Evolutionary conservation across 2,888 invertebrate species (phyloP).

Genomic region (Phaedon cochleariae): DNA sequence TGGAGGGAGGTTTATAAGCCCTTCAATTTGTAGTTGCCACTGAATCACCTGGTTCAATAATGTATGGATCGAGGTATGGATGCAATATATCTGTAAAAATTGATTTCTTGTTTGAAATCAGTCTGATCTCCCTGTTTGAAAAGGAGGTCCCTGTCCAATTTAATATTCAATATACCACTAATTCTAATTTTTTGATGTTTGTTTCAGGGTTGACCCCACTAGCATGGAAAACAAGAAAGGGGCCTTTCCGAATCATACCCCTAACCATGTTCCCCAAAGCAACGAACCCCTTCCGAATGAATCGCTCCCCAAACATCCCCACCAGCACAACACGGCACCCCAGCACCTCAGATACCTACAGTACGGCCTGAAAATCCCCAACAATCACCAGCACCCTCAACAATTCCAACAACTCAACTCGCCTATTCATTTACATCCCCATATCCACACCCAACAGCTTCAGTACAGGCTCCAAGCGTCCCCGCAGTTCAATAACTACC

Average conservation of each 20-base stretch:
- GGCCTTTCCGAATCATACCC: slow-evolving; percentile 48
- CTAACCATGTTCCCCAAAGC: slow-evolving; percentile 40
- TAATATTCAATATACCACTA: too few relatives aligned
- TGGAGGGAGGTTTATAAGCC: too few relatives aligned
- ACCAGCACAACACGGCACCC: slow-evolving; percentile 67
- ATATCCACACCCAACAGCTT: slow-evolving; percentile 54
- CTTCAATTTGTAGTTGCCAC: too few relatives aligned
- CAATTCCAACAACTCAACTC: slow-evolving; percentile 64
- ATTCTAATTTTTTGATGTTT: too few relatives aligned
- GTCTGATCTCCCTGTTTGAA: too few relatives aligned
- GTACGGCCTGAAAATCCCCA: slow-evolving; percentile 68
- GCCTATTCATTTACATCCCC: slow-evolving; percentile 56
- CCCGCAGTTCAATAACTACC: slow-evolving; percentile 40
- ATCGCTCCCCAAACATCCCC: slow-evolving; percentile 63
- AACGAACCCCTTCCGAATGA: slow-evolving; percentile 47
- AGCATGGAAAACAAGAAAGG: slow-evolving; percentile 60
- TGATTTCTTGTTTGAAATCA: too few relatives aligned
- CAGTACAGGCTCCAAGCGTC: slow-evolving; percentile 49
- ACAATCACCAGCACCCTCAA: slow-evolving; percentile 59
- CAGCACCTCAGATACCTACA: slow-evolving; percentile 66
- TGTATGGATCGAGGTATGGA: too few relatives aligned
- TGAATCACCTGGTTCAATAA: too few relatives aligned
- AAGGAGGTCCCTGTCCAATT: too few relatives aligned
- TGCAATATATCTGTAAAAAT: too few relatives aligned
- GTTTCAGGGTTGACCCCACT: slow-evolving; percentile 58